Evolutionary conservation across 1,140 invertebrate genomes (phyloP), one percentile per base, ranked within the genome.

Genomic region (Asbolus verrucosus): DNA sequence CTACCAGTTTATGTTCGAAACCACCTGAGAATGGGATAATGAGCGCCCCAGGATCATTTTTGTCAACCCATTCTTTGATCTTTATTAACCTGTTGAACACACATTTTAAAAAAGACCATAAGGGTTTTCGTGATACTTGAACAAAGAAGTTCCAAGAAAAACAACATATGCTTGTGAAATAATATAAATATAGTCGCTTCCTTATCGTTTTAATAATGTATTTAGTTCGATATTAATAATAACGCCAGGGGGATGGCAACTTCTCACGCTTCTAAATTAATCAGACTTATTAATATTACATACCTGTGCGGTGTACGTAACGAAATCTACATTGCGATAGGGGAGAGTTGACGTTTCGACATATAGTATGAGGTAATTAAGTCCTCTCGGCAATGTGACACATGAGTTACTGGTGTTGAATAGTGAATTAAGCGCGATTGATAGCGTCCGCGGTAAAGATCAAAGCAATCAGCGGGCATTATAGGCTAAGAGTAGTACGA

Each of bases 31-130:
- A 98, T 1, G 96, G 96, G 54, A 99, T 97, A 5, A 98, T 86
- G 5, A 90, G 83, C 0, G 97, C 90, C 6, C 97, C 97, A 0
- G 95, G 91, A 83, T 99, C 98, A 81, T 99, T 92, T 76, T 94
- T 93, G 81, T 99, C 97, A 69, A 99, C 92, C 97, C 97, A 99
- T 83, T 98, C 96, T 81, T 99, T 99, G 74, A 99, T 95, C 84
- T 99, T 98, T 6, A 92, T 86, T 78, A 99, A 87, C 95, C 95
- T 98, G 76, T 46, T 79, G 76, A 69, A 31, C 76, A 61, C 6
- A 50, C 13, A 30, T n/a, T n/a, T n/a, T n/a, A 63, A 54, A 60
- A 14, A 14, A 66, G 2, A 6, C 54, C 1, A 31, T 11, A 6
- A 33, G 6, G 21, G 21, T 30, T 60, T 46, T 6, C 18, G 41